Conservation (phyloP, 1,140 invertebrate species). For the Calycopis cecrops region DNA sequence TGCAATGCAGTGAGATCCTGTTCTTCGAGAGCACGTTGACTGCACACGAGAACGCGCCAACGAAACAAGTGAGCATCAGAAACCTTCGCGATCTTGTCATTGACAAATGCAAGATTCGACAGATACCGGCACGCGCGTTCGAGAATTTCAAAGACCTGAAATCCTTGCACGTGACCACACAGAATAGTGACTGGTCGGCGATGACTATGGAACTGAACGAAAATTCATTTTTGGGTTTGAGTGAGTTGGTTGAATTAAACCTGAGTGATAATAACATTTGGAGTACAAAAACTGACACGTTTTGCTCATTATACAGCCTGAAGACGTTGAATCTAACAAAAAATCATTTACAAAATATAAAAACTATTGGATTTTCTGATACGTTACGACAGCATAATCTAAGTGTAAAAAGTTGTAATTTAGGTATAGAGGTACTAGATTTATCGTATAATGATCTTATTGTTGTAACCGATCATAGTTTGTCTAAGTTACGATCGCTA, state of each 20-base stretch:
- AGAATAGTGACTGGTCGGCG: conserved; percentile 87
- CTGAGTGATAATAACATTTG: conserved; percentile 88
- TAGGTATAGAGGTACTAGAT: conserved; percentile 81
- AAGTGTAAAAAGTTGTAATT: conserved; percentile 77
- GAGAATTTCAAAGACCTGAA: conserved; percentile 80
- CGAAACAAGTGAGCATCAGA: conserved; percentile 58
- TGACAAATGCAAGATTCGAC: conserved; percentile 86
- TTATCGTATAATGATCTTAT: conserved; percentile 84
- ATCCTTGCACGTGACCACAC: conserved; percentile 81
- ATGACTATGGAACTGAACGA: conserved; percentile 85
- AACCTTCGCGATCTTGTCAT: conserved; percentile 82
- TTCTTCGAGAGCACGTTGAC: conserved; percentile 85
- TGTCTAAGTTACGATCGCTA: conserved; percentile 81
- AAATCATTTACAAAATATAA: conserved; percentile 87
- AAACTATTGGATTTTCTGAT: conserved; percentile 82
- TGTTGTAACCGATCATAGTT: conserved; percentile 79
- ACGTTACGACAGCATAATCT: conserved; percentile 70
- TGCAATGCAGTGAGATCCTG: conserved; percentile 87
- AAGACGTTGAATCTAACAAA: conserved; percentile 83
- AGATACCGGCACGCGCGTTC: conserved; percentile 82
- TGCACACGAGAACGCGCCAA: conserved; percentile 46
- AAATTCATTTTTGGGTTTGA: conserved; percentile 81
- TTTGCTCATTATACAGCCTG: conserved; percentile 84
- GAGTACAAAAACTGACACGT: conserved; percentile 82
- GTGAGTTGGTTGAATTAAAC: conserved; percentile 82